Evolutionary conservation across 2,888 invertebrate genomes (phyloP), one percentile per base, ranked within the genome.

Genomic region (Pantelozetes paolii): DNA sequence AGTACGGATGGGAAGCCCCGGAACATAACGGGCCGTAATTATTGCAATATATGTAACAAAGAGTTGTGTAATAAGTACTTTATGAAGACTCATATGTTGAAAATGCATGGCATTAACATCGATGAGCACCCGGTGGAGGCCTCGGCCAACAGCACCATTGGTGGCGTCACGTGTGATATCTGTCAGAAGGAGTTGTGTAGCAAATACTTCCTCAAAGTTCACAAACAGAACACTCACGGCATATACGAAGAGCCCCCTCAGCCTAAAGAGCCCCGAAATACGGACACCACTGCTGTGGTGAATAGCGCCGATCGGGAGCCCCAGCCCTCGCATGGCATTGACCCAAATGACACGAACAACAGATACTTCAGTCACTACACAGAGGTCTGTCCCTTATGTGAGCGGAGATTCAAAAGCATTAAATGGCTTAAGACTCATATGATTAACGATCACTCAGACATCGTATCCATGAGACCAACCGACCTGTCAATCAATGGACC

Each of bases 21-120:
- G 23, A 71, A 67, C 32, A 73, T 77, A 23, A 78, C 78, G 28
- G 79, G 81, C 36, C 80, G 83, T 76, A 93, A 93, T 81, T 94
- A 94, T 82, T 97, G 97, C 82, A 95, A 95, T 82, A 94, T 97
- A 77, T 97, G 97, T 84, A 96, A 97, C 85, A 97, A 97, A 84
- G 96, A 98, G 84, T 85, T 99, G 79, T 99, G 98, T 85, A 99
- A 99, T 85, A 99, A 99, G 83, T 99, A 99, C 83, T 99, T 99
- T 84, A 93, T 99, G 90, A 94, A 97, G 82, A 98, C 97, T 1
- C 99, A 99, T 85, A 97, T 97, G 94, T 90, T 95, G 82, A 89
- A 96, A 82, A 97, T 99, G 93, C 99, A 94, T 83, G 94, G 94
- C 62, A 94, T 94, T 79, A 92, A 93, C 81, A 89, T 94, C 71